Conservation (phyloP, 1,140 invertebrate genomes). For the Papilio polyxenes region DNA sequence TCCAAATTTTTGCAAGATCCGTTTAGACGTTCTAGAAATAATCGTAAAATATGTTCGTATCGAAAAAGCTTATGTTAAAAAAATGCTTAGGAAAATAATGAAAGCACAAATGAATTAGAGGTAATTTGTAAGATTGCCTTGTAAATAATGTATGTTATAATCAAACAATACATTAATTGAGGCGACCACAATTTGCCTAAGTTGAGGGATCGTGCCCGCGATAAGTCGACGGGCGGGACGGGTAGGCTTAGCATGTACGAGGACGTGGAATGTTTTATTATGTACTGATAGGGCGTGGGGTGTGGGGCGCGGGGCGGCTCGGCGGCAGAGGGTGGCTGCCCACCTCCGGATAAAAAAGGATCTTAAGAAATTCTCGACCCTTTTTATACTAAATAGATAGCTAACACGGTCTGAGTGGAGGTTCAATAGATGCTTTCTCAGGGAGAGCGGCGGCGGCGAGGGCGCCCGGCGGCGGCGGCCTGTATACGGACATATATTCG, state of each 20-base stretch:
- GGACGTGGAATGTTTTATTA: slow-evolving; percentile 18
- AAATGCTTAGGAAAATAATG: too few relatives aligned
- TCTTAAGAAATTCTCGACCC: slow-evolving; percentile 76
- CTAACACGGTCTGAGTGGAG: slow-evolving; percentile 80
- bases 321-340: slow-evolving; percentile 51
- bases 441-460: slow-evolving; percentile 77
- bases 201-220: not conserved
- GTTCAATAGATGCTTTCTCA: slow-evolving; percentile 80
- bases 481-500: slow-evolving; percentile 59
- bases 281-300: not conserved
- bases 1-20: too few relatives aligned
- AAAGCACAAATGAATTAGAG: not conserved
- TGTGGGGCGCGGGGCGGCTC: slow-evolving; percentile 22
- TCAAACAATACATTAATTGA: not conserved
- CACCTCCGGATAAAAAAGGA: slow-evolving; percentile 77
- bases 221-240: not conserved
- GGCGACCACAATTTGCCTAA: slow-evolving; percentile 2
- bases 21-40: too few relatives aligned
- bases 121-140: not conserved
- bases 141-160: not conserved
- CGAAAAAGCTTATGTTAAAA: too few relatives aligned
- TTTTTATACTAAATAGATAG: slow-evolving; percentile 81
- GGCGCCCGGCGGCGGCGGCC: slow-evolving; percentile 59
- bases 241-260: not conserved
- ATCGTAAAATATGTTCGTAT: too few relatives aligned